These are phyloP conservation scores for Darevskia nairensis DNA, from an alignment of 2,797 vertebrate species.

Conservation along the genomic window DNA sequence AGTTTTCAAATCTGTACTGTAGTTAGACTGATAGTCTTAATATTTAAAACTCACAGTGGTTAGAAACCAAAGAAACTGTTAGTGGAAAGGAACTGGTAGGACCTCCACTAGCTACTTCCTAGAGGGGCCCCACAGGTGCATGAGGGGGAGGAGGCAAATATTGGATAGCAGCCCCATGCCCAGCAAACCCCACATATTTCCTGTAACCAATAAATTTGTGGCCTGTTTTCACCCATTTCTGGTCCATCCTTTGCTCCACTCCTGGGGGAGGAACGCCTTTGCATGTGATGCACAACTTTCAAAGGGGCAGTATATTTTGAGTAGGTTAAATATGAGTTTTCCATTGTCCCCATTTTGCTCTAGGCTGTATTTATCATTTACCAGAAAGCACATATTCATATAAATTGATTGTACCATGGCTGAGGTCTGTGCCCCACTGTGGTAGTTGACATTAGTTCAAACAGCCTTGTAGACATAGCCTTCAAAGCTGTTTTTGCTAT, in stretches of 20 bases:
- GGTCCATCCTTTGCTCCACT: too few species aligned
- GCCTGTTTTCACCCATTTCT: too few species aligned
- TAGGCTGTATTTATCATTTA: constrained; percentile 11
- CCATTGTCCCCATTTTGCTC: constrained; percentile 21
- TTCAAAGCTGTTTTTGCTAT: constrained; percentile 48
- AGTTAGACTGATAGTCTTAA: neutral
- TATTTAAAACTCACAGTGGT: neutral
- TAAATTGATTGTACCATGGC: neutral
- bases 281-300: neutral
- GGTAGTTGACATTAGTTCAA: constrained; percentile 36
- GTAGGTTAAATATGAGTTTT: neutral
- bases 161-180: too few species aligned
- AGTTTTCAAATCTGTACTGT: constrained; percentile 12
- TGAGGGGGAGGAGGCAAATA: too few species aligned
- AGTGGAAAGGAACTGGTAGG: constrained; percentile 36
- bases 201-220: too few species aligned
- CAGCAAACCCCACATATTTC: too few species aligned
- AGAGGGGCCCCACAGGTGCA: too few species aligned
- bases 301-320: constrained; percentile 29
- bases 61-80: neutral
- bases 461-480: constrained; percentile 45
- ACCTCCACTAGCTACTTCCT: too few species aligned
- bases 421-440: constrained; percentile 14
- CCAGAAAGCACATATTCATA: constrained; percentile 21
- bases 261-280: too few species aligned